Base-by-base conservation (phyloP, 2,888 invertebrate species). In the Drosophila subsilvestris region DNA sequence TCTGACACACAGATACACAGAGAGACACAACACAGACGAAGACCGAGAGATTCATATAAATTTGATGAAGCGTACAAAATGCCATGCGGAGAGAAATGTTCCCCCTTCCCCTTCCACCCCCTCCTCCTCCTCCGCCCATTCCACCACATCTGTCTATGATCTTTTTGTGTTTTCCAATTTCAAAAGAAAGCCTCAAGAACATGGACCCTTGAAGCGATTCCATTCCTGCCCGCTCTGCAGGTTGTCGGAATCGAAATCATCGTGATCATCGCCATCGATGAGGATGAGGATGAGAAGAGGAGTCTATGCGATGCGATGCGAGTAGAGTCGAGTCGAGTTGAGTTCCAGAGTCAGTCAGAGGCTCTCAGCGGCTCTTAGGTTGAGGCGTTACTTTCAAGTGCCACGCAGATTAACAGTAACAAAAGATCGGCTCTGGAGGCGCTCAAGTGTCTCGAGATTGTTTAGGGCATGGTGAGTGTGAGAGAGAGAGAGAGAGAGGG, bases 31-130 rank as follows among this genome's bases (percentile, higher is more conserved):
- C 14, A 14, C 37, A 37, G 37, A 37, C 14, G 14, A 37, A 37
- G 14, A 37, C 37, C 37, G 6, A 27, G 14, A 37, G 37, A 37
- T 14, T 85, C 88, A 78, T 71, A 84, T 59, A 82, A 73, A 79
- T 81, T 86, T 81, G 85, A 76, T 85, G 81, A 84, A 88, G 85
- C 85, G 85, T 86, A 88, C 80, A 84, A 86, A 86, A 88, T 86
- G 80, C 88, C 67, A 68, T 58, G 70, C 67, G 66, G 61, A 67
- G 68, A 73, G 80, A 79, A 88, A 84, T 81, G 72, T 69, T 68
- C 62, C 49, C 65, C 59, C 22, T 4, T 22, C 65, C 59, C 22
- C 22, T 22, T 22, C 22, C 22, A 22, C 3, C 22, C 22, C 3
- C 3, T 4, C 22, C 3, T 3, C 22, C 4, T 22, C 50, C 53